Evolutionary conservation across 2,113 vertebrate genomes (phyloP).

Genomic region (Equus przewalskii): DNA sequence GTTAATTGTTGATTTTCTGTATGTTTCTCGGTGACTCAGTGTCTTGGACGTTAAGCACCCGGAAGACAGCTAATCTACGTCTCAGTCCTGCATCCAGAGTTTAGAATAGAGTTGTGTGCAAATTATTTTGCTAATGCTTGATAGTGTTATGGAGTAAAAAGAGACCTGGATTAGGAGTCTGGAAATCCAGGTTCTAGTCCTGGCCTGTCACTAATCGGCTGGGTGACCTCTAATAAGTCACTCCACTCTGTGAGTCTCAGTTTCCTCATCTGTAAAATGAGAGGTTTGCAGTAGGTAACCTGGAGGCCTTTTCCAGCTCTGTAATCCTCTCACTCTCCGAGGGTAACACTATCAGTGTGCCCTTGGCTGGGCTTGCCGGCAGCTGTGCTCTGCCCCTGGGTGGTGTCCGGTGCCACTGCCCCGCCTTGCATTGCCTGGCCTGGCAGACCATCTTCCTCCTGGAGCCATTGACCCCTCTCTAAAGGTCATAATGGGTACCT

Average conservation of each 20-base stretch:
- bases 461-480: neutral
- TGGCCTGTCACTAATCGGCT: neutral
- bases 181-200: neutral
- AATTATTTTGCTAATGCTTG: neutral
- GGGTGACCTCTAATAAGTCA: neutral
- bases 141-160: neutral
- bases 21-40: neutral
- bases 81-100: neutral
- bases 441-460: neutral
- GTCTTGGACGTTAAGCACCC: slow-evolving; percentile 13
- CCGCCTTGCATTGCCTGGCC: neutral
- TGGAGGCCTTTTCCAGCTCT: neutral
- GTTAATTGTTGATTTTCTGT: slow-evolving; percentile 13
- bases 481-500: slow-evolving; percentile 66
- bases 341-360: neutral
- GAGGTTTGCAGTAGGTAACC: neutral
- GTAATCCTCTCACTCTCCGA: neutral
- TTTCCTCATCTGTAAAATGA: slow-evolving; percentile 11
- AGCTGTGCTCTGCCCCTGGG: slow-evolving; percentile 61
- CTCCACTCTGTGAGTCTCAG: neutral
- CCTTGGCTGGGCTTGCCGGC: slow-evolving; percentile 58
- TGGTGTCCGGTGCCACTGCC: neutral
- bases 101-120: neutral
- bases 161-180: neutral
- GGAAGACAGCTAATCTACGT: neutral